phyloP scores from a whole-genome alignment of 2,113 vertebrate genomes.

The Alosa alosa region DNA sequence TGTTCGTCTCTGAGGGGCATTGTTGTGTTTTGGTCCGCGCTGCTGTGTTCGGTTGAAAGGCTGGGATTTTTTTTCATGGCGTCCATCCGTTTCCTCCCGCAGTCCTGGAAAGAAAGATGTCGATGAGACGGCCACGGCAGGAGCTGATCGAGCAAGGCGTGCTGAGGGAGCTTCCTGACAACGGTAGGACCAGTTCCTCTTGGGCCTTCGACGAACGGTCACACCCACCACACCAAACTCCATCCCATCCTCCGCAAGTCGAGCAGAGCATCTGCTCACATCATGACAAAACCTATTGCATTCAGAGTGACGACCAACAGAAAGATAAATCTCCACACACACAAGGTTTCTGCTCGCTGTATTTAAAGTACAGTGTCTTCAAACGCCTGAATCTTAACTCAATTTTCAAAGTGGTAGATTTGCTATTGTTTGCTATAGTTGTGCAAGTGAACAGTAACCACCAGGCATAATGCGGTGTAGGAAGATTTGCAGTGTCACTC shows the following conservation, averaged over 20 bases:
- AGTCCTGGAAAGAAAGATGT: slow-evolving; percentile 95
- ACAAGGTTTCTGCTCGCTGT: not conserved
- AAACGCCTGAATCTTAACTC: not conserved
- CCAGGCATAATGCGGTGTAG: no score
- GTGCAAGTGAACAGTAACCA: no score
- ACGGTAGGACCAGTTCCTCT: slow-evolving; percentile 69
- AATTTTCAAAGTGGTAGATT: not conserved
- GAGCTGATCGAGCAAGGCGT: slow-evolving; percentile 92
- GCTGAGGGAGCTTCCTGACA: slow-evolving; percentile 86
- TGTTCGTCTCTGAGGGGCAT: not conserved
- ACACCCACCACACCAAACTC: slow-evolving; percentile 39
- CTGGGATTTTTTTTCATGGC: not conserved
- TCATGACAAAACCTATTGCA: not conserved
- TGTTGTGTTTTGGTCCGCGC: not conserved
- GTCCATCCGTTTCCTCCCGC: slow-evolving; percentile 25
- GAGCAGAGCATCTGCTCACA: not conserved
- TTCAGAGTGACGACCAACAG: not conserved
- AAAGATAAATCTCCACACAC: not conserved
- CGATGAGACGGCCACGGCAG: slow-evolving; percentile 89
- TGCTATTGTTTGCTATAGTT: not conserved
- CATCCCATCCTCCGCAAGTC: not conserved
- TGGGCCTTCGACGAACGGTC: slow-evolving; percentile 31
- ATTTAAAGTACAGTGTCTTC: not conserved
- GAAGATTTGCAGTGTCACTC: no score
- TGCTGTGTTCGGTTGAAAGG: not conserved